phyloP scores from a whole-genome alignment of 2,888 invertebrate genomes.

The Calliphora vomitoria region DNA sequence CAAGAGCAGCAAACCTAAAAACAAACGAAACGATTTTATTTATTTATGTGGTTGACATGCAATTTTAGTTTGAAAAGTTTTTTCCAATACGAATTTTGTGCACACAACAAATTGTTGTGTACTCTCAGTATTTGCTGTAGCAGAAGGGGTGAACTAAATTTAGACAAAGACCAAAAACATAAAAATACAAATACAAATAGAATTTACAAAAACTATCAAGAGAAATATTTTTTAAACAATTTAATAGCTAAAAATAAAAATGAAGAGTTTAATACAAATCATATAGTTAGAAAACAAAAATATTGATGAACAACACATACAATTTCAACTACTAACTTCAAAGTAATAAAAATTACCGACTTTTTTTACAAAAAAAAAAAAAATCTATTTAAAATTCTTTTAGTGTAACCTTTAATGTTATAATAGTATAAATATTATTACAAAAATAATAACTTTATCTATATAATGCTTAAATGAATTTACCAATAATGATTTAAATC shows the following conservation, averaged over 20 bases:
- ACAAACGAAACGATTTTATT: constrained; percentile 59
- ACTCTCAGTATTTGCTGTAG: constrained; percentile 34
- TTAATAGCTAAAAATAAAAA: constrained; percentile 25
- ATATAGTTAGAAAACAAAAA: not conserved
- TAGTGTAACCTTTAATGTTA: no score
- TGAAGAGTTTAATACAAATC: constrained; percentile 24
- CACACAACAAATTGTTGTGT: constrained; percentile 58
- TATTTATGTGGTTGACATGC: constrained; percentile 68
- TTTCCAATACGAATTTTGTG: constrained; percentile 51
- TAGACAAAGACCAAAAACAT: constrained; percentile 2
- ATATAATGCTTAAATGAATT: no score
- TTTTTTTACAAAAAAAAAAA: no score
- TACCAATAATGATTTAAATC: not conserved
- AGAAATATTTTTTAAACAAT: constrained; percentile 29
- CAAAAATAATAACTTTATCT: no score
- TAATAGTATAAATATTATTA: no score
- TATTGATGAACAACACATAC: not conserved
- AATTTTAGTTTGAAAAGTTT: constrained; percentile 54
- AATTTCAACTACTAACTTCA: no score
- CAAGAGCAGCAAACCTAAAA: not conserved
- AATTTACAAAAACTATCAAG: not conserved
- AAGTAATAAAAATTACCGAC: no score
- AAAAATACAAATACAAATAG: not conserved
- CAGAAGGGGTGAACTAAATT: constrained; percentile 12
- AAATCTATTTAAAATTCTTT: no score